These are phyloP conservation scores for Gobio occitaniae DNA, from an alignment of 2,797 vertebrate genomes.

Conservation along the genomic window DNA sequence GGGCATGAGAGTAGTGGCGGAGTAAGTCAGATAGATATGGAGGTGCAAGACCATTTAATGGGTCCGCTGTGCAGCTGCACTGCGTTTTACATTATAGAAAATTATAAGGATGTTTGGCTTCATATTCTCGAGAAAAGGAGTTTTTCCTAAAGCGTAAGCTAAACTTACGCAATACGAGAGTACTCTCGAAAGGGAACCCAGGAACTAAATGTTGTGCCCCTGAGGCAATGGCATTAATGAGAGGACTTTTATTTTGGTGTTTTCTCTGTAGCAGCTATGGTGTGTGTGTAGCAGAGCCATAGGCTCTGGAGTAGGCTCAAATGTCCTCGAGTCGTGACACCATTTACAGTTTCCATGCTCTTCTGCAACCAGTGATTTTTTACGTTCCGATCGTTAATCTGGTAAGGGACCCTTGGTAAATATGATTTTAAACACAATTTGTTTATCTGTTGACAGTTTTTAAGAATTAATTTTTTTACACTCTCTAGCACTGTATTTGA, in stretches of 20 bases:
- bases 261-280: neutral
- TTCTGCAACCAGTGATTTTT: neutral
- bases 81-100: too few relatives aligned
- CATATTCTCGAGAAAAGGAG: too few relatives aligned
- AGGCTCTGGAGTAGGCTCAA: too few relatives aligned
- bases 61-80: too few relatives aligned
- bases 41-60: too few relatives aligned
- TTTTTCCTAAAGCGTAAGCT: too few relatives aligned
- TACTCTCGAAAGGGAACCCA: neutral
- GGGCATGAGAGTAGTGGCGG: too few relatives aligned
- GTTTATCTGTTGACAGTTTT: neutral
- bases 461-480: too few relatives aligned
- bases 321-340: neutral
- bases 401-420: neutral
- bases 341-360: neutral
- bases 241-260: conserved; percentile 35
- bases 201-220: neutral
- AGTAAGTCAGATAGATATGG: too few relatives aligned
- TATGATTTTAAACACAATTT: neutral
- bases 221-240: neutral
- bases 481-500: neutral
- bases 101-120: too few relatives aligned
- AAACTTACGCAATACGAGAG: too few relatives aligned
- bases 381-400: neutral
- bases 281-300: too few relatives aligned